A percentile compares a stretch with the other conserved stretches of the same genome.
Conservation (phyloP, 2,113 vertebrate species). For the Phalacrocorax brasilianus region DNA sequence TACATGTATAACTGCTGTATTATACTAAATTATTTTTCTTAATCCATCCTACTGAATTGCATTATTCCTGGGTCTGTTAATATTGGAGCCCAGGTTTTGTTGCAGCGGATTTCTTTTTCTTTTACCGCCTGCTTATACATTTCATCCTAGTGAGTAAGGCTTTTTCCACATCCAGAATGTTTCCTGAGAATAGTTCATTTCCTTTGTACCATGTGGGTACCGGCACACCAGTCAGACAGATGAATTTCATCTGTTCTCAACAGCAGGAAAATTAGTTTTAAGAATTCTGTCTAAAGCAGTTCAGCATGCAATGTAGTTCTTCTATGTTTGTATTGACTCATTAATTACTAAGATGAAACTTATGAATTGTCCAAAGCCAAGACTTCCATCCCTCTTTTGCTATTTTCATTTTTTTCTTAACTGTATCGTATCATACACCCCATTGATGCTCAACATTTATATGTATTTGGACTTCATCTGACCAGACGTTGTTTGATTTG, state of each 20-base stretch:
- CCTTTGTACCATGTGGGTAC: not conserved
- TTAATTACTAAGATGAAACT: not conserved
- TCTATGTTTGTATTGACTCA: not conserved
- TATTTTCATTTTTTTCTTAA: not conserved
- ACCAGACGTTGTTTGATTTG: constrained; percentile 63
- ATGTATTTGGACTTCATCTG: constrained; percentile 9
- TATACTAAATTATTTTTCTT: not conserved
- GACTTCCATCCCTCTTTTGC: not conserved
- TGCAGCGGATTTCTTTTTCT: not conserved
- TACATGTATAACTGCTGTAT: not conserved
- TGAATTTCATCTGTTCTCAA: not conserved
- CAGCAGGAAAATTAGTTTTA: not conserved
- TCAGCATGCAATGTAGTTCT: not conserved
- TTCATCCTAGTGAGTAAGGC: not conserved
- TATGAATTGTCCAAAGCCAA: not conserved
- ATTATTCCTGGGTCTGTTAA: not conserved
- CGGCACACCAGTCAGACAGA: not conserved
- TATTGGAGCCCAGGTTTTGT: not conserved
- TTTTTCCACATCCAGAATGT: not conserved
- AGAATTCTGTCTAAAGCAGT: not conserved
- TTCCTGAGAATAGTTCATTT: not conserved
- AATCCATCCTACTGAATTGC: not conserved
- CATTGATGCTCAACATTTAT: not conserved
- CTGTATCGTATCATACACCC: not conserved
- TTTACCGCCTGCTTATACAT: not conserved